These are phyloP conservation scores for Nipponia nippon DNA, from an alignment of 2,113 vertebrate genomes.

Conservation along the genomic window DNA sequence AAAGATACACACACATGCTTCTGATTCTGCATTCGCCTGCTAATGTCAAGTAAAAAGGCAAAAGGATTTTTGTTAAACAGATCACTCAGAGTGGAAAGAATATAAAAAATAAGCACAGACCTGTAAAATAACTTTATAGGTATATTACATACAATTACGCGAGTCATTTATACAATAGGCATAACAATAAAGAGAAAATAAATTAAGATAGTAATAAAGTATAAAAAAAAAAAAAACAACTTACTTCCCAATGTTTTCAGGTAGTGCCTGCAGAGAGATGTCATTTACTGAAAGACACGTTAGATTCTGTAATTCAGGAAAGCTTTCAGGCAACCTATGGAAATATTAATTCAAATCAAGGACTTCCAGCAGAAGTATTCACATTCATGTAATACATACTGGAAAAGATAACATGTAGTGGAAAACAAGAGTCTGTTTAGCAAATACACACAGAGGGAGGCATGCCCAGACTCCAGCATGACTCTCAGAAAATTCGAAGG, in stretches of 20 bases:
- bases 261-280: conserved; percentile 94
- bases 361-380: not conserved
- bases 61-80: not conserved
- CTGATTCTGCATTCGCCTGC: not conserved
- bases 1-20: not conserved
- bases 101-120: not conserved
- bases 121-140: not conserved
- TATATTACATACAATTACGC: not conserved
- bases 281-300: conserved; percentile 98
- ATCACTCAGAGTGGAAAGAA: not conserved
- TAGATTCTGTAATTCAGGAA: conserved; percentile 91
- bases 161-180: not conserved
- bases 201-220: not conserved
- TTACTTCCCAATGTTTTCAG: conserved; percentile 99
- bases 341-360: conserved; percentile 50
- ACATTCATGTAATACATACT: not conserved
- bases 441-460: not conserved
- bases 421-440: not conserved
- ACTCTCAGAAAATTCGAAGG: not conserved
- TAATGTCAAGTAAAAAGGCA: not conserved
- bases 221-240: conserved; percentile 42
- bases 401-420: not conserved
- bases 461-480: not conserved
- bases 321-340: conserved; percentile 91
- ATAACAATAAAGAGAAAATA: not conserved